These are phyloP conservation scores for Atta cephalotes DNA, from an alignment of 1,140 invertebrate genomes.

Conservation along the genomic window DNA sequence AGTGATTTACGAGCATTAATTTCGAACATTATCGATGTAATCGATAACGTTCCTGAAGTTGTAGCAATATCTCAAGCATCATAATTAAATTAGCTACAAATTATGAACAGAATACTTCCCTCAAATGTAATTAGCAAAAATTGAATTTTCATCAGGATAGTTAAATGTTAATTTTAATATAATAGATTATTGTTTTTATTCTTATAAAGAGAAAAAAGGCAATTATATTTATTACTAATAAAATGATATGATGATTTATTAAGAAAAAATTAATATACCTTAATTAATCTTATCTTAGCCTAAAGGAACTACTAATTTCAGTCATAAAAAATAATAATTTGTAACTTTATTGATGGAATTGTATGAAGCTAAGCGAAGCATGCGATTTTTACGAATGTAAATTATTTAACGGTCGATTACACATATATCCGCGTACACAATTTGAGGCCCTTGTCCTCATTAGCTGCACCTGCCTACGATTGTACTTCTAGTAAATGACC, in stretches of 20 bases:
- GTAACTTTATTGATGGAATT: neutral
- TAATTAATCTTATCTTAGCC: neutral
- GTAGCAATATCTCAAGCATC: neutral
- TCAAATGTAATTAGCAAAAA: neutral
- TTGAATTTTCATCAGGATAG: neutral
- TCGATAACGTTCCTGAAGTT: neutral
- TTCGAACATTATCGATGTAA: neutral
- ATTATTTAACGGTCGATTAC: slow-evolving; percentile 72
- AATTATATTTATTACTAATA: neutral
- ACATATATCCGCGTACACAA: slow-evolving; percentile 61
- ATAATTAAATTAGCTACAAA: neutral
- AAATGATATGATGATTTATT: too few species aligned
- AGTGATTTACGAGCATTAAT: neutral
- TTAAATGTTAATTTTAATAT: neutral
- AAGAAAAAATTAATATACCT: neutral
- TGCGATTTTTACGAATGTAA: slow-evolving; percentile 65
- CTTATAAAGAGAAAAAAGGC: neutral
- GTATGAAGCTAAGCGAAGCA: slow-evolving; percentile 24
- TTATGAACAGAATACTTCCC: neutral
- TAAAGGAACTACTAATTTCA: neutral
- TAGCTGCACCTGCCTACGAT: slow-evolving; percentile 73
- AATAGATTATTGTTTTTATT: neutral
- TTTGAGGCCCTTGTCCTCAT: slow-evolving; percentile 68
- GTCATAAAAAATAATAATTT: neutral
- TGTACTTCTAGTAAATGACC: slow-evolving; percentile 60